phyloP scores from a whole-genome alignment of 2,888 invertebrate genomes.

The Clanis bilineata region DNA sequence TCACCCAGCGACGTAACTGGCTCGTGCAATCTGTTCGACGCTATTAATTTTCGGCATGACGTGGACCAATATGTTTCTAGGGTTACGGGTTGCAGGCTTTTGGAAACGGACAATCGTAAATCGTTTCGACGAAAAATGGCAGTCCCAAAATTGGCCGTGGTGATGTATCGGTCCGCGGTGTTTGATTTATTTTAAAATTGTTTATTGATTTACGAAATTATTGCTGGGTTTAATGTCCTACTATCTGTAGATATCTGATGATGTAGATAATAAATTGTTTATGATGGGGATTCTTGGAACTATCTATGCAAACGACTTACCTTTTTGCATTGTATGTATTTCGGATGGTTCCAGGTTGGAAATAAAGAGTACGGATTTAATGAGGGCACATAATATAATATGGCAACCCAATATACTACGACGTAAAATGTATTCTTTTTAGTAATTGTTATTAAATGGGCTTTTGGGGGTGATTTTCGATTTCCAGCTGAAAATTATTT shows the following conservation, averaged over 20 bases:
- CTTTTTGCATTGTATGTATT: too few species aligned
- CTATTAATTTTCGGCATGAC: constrained; percentile 30
- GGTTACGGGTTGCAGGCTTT: not conserved
- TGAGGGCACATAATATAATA: too few species aligned
- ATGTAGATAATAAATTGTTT: not conserved
- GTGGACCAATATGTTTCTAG: constrained; percentile 17
- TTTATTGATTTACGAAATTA: not conserved
- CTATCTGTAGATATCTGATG: not conserved
- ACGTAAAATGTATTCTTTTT: too few species aligned
- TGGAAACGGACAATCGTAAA: constrained; percentile 12
- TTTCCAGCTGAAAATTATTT: too few species aligned
- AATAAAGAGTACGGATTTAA: too few species aligned
- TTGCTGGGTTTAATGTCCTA: not conserved
- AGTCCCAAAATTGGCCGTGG: constrained; percentile 1
- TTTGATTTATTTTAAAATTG: constrained; percentile 5
- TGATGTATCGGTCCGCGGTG: not conserved
- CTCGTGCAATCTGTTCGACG: constrained; percentile 25
- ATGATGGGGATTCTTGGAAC: not conserved
- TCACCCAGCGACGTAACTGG: constrained; percentile 27
- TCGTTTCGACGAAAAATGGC: constrained; percentile 5
- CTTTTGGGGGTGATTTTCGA: too few species aligned
- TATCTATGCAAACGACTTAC: not conserved
- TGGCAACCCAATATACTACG: too few species aligned
- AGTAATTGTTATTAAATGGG: too few species aligned
- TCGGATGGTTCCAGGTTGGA: too few species aligned